Percentiles rank a stretch among this genome's conserved stretches.
Conservation (phyloP, 2,888 invertebrate species). For the Drosophila tripunctata region DNA sequence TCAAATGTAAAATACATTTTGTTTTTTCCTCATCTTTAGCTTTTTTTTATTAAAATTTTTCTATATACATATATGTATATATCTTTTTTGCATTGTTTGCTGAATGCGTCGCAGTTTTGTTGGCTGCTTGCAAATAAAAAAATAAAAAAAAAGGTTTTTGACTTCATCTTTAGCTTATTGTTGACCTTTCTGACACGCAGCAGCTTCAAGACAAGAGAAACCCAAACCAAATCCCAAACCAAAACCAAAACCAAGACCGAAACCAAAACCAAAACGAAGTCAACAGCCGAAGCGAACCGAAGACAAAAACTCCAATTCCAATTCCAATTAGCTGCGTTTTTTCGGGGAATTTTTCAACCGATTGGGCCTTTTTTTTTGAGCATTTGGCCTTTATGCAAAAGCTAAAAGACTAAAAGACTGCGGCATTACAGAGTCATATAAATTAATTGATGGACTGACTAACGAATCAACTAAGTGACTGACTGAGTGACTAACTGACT, state of each 20-base stretch:
- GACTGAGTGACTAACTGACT: constrained; percentile 40
- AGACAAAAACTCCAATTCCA: constrained; percentile 11
- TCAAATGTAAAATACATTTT: constrained; percentile 48
- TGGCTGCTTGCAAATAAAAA: too few relatives aligned
- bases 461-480: constrained; percentile 3
- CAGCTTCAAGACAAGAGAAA: constrained; percentile 4
- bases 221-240: neutral
- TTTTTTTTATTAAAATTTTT: constrained; percentile 15
- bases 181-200: constrained; percentile 29
- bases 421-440: constrained; percentile 25
- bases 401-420: neutral
- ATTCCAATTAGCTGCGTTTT: constrained; percentile 29
- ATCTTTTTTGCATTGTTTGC: constrained; percentile 43
- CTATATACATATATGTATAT: constrained; percentile 7
- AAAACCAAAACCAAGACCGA: neutral
- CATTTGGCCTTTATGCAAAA: constrained; percentile 35
- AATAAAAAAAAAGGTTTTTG: constrained; percentile 35
- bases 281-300: neutral
- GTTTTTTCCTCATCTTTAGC: constrained; percentile 1
- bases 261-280: too few relatives aligned
- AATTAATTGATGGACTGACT: constrained; percentile 34
- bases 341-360: constrained; percentile 6
- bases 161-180: constrained; percentile 14
- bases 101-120: constrained; percentile 14
- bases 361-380: constrained; percentile 16